A percentile compares a stretch with the other conserved stretches of the same genome.
These are phyloP conservation scores for Notospermus geniculatus DNA, from an alignment of 1,140 invertebrate genomes.

Conservation along the genomic window DNA sequence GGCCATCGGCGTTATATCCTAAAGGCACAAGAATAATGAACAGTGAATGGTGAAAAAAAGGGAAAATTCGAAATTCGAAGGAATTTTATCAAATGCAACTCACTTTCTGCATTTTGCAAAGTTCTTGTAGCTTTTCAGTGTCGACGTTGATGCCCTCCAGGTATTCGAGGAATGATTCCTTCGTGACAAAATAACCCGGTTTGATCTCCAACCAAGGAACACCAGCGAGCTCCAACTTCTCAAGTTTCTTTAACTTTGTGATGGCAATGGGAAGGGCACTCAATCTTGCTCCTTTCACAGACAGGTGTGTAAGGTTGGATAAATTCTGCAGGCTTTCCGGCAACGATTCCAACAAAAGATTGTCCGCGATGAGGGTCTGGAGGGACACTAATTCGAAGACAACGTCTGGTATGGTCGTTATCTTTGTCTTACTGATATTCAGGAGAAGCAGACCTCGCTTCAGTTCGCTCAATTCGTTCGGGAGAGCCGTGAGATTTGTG, in stretches of 20 bases:
- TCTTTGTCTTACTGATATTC: constrained; percentile 34
- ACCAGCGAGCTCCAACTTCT: constrained; percentile 37
- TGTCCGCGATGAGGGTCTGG: constrained; percentile 26
- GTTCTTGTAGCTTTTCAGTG: constrained; percentile 27
- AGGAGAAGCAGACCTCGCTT: constrained; percentile 20
- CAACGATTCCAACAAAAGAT: constrained; percentile 29
- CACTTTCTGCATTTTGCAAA: constrained; percentile 14
- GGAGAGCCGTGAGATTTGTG: constrained; percentile 33
- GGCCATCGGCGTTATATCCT: constrained; percentile 32
- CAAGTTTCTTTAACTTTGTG: constrained; percentile 32
- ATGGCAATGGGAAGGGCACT: constrained; percentile 35
- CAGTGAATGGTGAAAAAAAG: background rate
- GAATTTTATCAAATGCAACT: background rate
- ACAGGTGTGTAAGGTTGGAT: constrained; percentile 25
- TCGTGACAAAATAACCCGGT: constrained; percentile 32
- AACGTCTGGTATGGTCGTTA: constrained; percentile 23
- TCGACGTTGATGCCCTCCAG: constrained; percentile 22
- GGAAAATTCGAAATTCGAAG: background rate
- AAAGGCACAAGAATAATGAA: constrained; percentile 10
- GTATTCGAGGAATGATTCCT: constrained; percentile 32
- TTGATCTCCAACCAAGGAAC: constrained; percentile 30
- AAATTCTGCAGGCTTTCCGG: constrained; percentile 40
- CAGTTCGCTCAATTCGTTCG: constrained; percentile 26
- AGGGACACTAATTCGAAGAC: constrained; percentile 29
- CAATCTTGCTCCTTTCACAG: constrained; percentile 38